phyloP scores from a whole-genome alignment of 2,888 invertebrate species.

The Leptogaster cylindrica region DNA sequence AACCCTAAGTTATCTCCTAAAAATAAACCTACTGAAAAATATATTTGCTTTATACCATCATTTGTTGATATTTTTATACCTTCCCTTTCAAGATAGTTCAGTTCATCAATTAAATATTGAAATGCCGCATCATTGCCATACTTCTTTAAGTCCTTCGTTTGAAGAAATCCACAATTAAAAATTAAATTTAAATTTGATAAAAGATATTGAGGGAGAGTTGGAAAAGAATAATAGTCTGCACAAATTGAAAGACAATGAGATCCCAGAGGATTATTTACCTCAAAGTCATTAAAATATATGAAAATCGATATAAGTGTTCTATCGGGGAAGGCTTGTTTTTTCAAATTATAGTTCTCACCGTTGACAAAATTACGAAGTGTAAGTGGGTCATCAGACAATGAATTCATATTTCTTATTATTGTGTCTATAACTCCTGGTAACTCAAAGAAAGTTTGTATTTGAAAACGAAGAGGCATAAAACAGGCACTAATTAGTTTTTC shows the following conservation, averaged over 20 bases:
- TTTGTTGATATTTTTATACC: constrained; percentile 2
- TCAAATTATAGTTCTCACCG: background rate
- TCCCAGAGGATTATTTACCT: constrained; percentile 21
- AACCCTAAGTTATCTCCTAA: constrained; percentile 30
- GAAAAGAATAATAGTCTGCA: constrained; percentile 30
- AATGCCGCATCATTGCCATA: too few relatives aligned
- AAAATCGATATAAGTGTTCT: background rate
- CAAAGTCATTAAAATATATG: constrained; percentile 9
- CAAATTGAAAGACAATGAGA: constrained; percentile 7
- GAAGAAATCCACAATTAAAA: constrained; percentile 18
- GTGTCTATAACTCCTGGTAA: background rate
- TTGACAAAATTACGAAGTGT: background rate
- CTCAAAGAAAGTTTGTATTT: constrained; percentile 18
- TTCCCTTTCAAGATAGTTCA: background rate
- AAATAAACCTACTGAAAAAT: constrained; percentile 19
- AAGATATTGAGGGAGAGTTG: constrained; percentile 15
- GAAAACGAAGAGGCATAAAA: constrained; percentile 11
- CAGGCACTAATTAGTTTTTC: background rate
- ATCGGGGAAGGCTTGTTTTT: background rate
- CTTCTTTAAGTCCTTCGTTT: background rate
- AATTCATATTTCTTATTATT: background rate
- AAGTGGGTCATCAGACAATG: background rate
- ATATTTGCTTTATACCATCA: background rate
- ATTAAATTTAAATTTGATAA: constrained; percentile 19
- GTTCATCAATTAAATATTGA: background rate